Conservation (phyloP, 2,888 invertebrate genomes). For the Temnothorax unifasciatus region DNA sequence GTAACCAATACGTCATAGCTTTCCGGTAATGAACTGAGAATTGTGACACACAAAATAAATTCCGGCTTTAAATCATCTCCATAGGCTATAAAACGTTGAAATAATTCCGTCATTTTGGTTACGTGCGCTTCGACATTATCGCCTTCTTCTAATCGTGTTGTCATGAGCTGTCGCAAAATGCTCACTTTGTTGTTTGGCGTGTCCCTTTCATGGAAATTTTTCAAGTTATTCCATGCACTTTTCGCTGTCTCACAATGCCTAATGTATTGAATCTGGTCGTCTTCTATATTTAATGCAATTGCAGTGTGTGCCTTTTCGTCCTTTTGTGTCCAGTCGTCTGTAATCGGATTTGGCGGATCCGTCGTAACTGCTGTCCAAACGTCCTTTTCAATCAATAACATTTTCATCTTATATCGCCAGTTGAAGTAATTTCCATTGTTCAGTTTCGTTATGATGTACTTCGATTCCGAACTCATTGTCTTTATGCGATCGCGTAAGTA, state of each 20-base stretch:
- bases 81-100: background rate
- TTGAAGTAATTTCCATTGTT: too few relatives aligned
- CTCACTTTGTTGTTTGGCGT: slow-evolving; percentile 11
- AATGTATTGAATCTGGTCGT: slow-evolving; percentile 35
- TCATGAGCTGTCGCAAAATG: slow-evolving; percentile 15
- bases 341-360: slow-evolving; percentile 7
- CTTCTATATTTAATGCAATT: slow-evolving; percentile 35
- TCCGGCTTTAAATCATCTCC: slow-evolving; percentile 29
- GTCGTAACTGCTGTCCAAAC: background rate
- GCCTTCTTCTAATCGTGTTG: slow-evolving; percentile 7
- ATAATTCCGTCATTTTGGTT: slow-evolving; percentile 11
- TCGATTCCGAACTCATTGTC: too few relatives aligned
- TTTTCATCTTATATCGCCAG: slow-evolving; percentile 18
- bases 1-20: slow-evolving; percentile 41
- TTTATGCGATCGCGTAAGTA: too few relatives aligned
- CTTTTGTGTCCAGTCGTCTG: background rate
- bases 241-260: slow-evolving; percentile 15
- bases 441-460: too few relatives aligned
- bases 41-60: slow-evolving; percentile 35
- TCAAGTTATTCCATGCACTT: slow-evolving; percentile 7
- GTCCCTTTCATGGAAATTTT: slow-evolving; percentile 10
- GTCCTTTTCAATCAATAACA: background rate
- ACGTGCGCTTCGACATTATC: background rate
- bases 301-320: slow-evolving; percentile 31
- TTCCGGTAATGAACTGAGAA: slow-evolving; percentile 43